Conservation (phyloP, 2,888 invertebrate species). For the Eupeodes luniger region DNA sequence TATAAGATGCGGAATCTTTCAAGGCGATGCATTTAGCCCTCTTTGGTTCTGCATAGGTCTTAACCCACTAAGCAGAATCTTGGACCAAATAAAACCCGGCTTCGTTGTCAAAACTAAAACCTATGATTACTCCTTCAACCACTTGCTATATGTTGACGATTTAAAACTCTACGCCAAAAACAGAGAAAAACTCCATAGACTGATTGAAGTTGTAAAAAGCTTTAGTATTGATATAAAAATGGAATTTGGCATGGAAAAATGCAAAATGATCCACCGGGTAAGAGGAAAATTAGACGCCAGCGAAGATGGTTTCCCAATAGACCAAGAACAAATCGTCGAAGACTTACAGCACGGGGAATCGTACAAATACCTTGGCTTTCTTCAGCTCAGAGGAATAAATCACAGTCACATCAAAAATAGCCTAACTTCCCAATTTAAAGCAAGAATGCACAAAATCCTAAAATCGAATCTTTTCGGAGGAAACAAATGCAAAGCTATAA, state of each 20-base stretch:
- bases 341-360: too few relatives aligned
- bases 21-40: not conserved
- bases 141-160: constrained; percentile 1
- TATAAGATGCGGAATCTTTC: constrained; percentile 11
- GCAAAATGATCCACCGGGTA: not conserved
- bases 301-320: too few relatives aligned
- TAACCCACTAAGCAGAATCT: constrained; percentile 7
- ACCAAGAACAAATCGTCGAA: too few relatives aligned
- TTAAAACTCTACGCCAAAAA: constrained; percentile 27
- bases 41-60: constrained; percentile 13
- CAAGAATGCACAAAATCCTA: too few relatives aligned
- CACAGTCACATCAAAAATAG: too few relatives aligned
- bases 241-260: constrained; percentile 14
- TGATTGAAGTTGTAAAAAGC: constrained; percentile 6
- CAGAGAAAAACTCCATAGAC: constrained; percentile 9
- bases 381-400: too few relatives aligned
- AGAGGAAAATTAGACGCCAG: not conserved
- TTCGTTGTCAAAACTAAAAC: constrained; percentile 18
- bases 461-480: too few relatives aligned
- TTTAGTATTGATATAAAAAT: not conserved
- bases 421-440: too few relatives aligned
- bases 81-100: not conserved
- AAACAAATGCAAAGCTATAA: too few relatives aligned
- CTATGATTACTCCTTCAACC: constrained; percentile 7
- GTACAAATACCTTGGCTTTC: too few relatives aligned